Base-by-base conservation (phyloP, 1,140 invertebrate genomes). In the Drosophila auraria region DNA sequence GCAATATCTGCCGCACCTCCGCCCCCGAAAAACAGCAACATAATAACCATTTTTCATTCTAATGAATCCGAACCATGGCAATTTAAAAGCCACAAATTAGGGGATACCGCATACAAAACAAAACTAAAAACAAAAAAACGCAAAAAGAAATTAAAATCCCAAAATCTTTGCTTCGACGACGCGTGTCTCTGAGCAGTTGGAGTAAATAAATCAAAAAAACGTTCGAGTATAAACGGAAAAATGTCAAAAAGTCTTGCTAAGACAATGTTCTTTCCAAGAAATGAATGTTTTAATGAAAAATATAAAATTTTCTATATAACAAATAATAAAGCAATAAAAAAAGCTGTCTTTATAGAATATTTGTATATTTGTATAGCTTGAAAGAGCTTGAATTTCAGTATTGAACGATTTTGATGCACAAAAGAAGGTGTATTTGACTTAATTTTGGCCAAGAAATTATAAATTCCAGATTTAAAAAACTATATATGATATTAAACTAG, bases 81-180 rank as follows among this genome's bases (percentile, higher is more conserved):
- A 87, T 87, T 84, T 89, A 89, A 89, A 84, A 84, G 81, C 81
- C 84, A 89, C 83, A 87, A 87, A 87, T 87, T 81, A 87, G 62
- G 23, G 23, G 30, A 44, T 27, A 53, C 23, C 17, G 15, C 64
- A 77, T 23, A 9, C 36, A 54, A 53, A 40, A 64, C 51, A 51
- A 64, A 50, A 64, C 23, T 23, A 36, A n/a, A 56, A 27, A 30
- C 45, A 51, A 64, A 50, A 64, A 27, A 30, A 36, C n/a, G 5
- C n/a, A 36, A 36, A 61, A 30, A 44, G 20, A 50, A 74, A 66
- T 66, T 59, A 51, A 62, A 70, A 78, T 78, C 64, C 17, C 5
- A 61, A 78, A 69, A 70, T 70, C 47, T 59, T 58, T 23, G 45
- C 44, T 64, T 49, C 25, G 40, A 27, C 42, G 56, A 53, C 76